phyloP scores from a whole-genome alignment of 2,888 invertebrate species.

The Coleophora deauratella region DNA sequence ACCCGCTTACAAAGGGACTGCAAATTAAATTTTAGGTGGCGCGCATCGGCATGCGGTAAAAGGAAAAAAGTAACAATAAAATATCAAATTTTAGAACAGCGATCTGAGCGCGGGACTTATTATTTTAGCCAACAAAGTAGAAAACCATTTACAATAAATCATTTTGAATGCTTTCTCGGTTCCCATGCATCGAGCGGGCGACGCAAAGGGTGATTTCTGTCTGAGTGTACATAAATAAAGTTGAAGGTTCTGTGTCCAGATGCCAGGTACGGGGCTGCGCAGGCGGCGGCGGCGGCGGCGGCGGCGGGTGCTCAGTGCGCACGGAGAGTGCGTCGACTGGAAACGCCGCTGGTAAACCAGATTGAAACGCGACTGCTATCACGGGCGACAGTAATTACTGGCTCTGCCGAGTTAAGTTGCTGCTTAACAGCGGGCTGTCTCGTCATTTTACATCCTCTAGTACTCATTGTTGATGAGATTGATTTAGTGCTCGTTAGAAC shows the following conservation, averaged over 20 bases:
- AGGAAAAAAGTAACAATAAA: constrained; percentile 58
- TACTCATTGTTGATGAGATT: too few species aligned
- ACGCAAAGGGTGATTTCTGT: constrained; percentile 73
- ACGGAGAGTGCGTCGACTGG: constrained; percentile 16
- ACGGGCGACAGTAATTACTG: neutral
- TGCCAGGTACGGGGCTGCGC: constrained; percentile 51
- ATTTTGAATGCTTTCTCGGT: constrained; percentile 72
- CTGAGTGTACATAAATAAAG: constrained; percentile 72
- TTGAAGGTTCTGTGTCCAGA: constrained; percentile 63
- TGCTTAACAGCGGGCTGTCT: neutral
- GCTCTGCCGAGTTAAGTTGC: neutral
- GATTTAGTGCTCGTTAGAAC: too few species aligned
- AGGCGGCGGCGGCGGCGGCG: too few species aligned
- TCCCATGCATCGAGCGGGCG: constrained; percentile 66
- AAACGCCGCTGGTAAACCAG: constrained; percentile 15
- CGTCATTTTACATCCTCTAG: neutral
- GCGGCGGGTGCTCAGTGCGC: too few species aligned
- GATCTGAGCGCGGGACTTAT: constrained; percentile 57
- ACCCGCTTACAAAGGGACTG: constrained; percentile 43
- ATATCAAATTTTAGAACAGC: constrained; percentile 64
- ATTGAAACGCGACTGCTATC: neutral
- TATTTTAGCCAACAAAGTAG: constrained; percentile 75
- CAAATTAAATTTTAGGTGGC: constrained; percentile 48
- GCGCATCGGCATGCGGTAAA: constrained; percentile 45
- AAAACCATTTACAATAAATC: constrained; percentile 75